phyloP scores from a whole-genome alignment of 2,888 invertebrate genomes.

The Eilema sororculum region DNA sequence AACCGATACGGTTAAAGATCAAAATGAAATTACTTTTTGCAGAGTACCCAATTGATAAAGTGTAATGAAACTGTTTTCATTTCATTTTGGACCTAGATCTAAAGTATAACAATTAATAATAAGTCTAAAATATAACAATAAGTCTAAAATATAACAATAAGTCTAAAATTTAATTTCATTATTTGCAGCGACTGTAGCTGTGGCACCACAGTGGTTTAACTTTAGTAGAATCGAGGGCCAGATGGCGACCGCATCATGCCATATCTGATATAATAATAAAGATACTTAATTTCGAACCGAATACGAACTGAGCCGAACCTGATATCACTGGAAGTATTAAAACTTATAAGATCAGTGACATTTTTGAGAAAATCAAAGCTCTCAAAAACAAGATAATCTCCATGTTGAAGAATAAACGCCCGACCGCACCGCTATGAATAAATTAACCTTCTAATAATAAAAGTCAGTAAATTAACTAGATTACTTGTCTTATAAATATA shows the following conservation, averaged over 20 bases:
- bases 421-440: constrained; percentile 29
- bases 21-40: no score
- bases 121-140: no score
- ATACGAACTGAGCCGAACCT: neutral
- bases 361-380: constrained; percentile 1
- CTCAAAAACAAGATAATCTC: neutral
- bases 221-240: no score
- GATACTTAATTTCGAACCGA: neutral
- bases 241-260: neutral
- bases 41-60: no score
- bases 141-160: no score
- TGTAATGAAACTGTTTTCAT: no score
- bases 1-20: no score
- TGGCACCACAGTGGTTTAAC: no score
- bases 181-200: no score
- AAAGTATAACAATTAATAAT: no score
- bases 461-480: constrained; percentile 18
- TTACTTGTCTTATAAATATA: neutral
- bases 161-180: no score
- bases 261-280: neutral
- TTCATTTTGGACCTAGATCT: no score
- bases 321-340: neutral
- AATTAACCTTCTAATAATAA: constrained; percentile 24
- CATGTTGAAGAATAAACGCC: neutral
- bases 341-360: neutral